Evolutionary conservation across 2,113 vertebrate genomes (phyloP).

Genomic region (Hucho hucho): DNA sequence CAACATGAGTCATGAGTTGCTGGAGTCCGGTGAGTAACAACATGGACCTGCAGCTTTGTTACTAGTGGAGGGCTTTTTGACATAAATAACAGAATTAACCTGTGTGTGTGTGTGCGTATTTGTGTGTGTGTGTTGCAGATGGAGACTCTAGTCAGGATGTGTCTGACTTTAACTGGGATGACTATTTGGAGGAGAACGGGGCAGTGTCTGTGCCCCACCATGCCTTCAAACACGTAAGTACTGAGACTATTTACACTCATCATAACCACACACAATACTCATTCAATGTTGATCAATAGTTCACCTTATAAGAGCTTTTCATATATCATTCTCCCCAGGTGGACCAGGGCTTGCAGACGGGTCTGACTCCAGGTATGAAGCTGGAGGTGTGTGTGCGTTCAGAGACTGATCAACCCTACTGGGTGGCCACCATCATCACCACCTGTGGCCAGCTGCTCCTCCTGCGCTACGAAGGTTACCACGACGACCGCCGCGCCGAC

Average conservation of each 20-base stretch:
- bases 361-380: constrained; percentile 95
- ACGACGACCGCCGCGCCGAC: constrained; percentile 91
- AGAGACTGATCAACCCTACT: constrained; percentile 83
- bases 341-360: constrained; percentile 91
- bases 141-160: constrained; percentile 87
- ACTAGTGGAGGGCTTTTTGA: neutral
- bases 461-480: constrained; percentile 91
- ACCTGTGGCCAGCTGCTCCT: constrained; percentile 94
- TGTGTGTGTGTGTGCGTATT: constrained; percentile 30
- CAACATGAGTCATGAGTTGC: constrained; percentile 71
- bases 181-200: constrained; percentile 93
- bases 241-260: neutral
- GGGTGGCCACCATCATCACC: constrained; percentile 94
- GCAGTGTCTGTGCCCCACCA: constrained; percentile 87
- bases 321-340: constrained; percentile 71
- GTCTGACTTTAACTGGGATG: constrained; percentile 94
- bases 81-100: neutral
- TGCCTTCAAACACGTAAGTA: constrained; percentile 94
- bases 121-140: constrained; percentile 71
- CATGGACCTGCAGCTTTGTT: neutral
- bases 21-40: constrained; percentile 71
- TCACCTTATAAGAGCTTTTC: too few species aligned
- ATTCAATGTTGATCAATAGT: neutral
- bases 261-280: neutral
- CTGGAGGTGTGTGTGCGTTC: constrained; percentile 87